phyloP scores from a whole-genome alignment of 2,888 invertebrate species.

The Latheticus oryzae region DNA sequence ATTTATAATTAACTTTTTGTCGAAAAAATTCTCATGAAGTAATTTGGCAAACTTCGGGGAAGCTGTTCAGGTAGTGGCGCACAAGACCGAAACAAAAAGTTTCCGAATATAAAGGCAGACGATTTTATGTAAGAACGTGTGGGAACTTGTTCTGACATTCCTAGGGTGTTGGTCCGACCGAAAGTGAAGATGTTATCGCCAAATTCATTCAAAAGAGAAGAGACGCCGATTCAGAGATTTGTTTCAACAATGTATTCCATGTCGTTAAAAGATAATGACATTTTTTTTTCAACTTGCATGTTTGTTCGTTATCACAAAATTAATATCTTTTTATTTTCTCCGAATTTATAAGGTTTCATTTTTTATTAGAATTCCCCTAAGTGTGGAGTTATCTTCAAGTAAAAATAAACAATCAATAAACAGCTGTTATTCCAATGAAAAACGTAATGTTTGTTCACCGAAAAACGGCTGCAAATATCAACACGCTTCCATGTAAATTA shows the following conservation, averaged over 20 bases:
- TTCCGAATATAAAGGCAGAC: slow-evolving; percentile 11
- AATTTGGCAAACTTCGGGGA: too few relatives aligned
- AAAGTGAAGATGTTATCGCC: slow-evolving; percentile 15
- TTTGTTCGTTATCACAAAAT: too few relatives aligned
- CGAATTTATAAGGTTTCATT: too few relatives aligned
- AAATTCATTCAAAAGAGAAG: slow-evolving; percentile 17
- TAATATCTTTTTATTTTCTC: too few relatives aligned
- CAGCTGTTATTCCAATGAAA: slow-evolving; percentile 21
- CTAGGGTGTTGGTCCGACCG: slow-evolving; percentile 4
- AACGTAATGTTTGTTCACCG: slow-evolving; percentile 11
- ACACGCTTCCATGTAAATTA: slow-evolving; percentile 20
- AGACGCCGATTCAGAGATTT: slow-evolving; percentile 4
- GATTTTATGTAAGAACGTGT: slow-evolving; percentile 9
- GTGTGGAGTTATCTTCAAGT: not conserved
- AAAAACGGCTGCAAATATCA: slow-evolving; percentile 23
- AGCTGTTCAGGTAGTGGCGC: slow-evolving; percentile 23
- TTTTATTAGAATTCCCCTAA: not conserved
- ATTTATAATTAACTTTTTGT: too few relatives aligned
- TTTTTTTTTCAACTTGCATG: too few relatives aligned
- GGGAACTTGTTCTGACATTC: slow-evolving; percentile 26
- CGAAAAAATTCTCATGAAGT: too few relatives aligned
- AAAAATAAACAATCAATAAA: slow-evolving; percentile 9
- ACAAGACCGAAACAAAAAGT: slow-evolving; percentile 2
- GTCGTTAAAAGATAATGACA: too few relatives aligned
- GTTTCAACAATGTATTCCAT: too few relatives aligned